Conservation (phyloP, 2,113 vertebrate genomes). For the Gasterosteus nipponicus region DNA sequence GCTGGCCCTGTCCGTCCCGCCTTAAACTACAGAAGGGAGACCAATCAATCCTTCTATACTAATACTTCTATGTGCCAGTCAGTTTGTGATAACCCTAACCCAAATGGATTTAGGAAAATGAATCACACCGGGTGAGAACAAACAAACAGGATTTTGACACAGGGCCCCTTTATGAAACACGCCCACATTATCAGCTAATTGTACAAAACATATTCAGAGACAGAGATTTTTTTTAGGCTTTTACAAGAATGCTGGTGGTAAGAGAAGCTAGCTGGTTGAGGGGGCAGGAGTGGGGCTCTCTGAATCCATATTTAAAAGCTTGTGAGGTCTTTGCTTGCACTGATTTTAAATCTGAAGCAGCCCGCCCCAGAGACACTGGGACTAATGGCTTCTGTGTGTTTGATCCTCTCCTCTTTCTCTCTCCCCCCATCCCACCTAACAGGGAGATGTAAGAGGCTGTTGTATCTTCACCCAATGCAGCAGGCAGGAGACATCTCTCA, state of each 20-base stretch:
- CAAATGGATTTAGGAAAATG: neutral
- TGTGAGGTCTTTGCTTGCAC: conserved; percentile 17
- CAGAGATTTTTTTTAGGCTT: neutral
- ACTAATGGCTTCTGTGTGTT: conserved; percentile 61
- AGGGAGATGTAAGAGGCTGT: conserved; percentile 69
- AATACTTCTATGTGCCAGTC: neutral
- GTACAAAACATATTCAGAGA: neutral
- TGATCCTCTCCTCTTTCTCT: conserved; percentile 58
- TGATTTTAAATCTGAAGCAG: conserved; percentile 46
- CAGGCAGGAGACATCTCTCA: conserved; percentile 55
- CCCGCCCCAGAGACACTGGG: conserved; percentile 33
- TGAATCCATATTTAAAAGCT: conserved; percentile 1
- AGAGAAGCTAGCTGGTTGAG: neutral
- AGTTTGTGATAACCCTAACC: neutral
- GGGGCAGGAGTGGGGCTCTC: neutral
- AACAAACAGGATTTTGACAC: neutral
- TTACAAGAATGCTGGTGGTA: neutral
- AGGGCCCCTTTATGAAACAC: neutral
- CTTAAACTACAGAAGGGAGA: conserved; percentile 4
- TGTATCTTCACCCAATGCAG: conserved; percentile 45
- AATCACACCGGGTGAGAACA: neutral
- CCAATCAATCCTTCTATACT: neutral
- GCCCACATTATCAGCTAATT: neutral
- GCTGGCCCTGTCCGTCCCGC: neutral
- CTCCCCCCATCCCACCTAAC: conserved; percentile 64